Percentiles rank a stretch among this genome's conserved stretches.
phyloP scores from a whole-genome alignment of 2,797 vertebrate species.

The Sitta carolinensis region DNA sequence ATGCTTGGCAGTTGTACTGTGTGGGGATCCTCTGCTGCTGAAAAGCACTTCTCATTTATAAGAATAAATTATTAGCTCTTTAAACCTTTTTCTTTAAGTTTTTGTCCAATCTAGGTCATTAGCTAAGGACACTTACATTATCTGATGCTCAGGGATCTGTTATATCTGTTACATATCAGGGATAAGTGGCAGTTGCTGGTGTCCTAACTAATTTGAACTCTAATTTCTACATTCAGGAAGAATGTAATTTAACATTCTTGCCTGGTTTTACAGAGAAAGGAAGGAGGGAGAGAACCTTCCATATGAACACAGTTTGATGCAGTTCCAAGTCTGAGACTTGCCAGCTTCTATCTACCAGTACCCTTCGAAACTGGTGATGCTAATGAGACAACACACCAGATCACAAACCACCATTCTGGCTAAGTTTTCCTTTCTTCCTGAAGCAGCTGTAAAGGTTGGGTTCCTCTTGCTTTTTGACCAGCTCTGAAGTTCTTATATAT shows the following conservation, averaged over 20 bases:
- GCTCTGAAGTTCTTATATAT: not conserved
- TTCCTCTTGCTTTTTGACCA: not conserved
- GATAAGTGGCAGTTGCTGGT: no score
- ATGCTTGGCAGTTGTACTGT: not conserved
- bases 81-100: not conserved
- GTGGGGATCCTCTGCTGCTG: not conserved
- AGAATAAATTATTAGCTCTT: not conserved
- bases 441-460: not conserved
- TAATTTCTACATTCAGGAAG: not conserved
- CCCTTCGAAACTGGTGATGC: not conserved
- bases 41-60: not conserved
- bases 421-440: not conserved
- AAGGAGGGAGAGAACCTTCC: not conserved
- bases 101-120: not conserved
- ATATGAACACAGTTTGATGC: not conserved
- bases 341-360: not conserved
- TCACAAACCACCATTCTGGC: not conserved
- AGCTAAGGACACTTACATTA: not conserved
- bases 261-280: not conserved
- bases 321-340: not conserved
- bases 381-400: not conserved
- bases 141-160: not conserved
- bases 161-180: not conserved
- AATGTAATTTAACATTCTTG: not conserved
- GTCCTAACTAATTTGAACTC: not conserved